Conservation (phyloP, 2,113 vertebrate species). For the Poeciliopsis retropinna region DNA sequence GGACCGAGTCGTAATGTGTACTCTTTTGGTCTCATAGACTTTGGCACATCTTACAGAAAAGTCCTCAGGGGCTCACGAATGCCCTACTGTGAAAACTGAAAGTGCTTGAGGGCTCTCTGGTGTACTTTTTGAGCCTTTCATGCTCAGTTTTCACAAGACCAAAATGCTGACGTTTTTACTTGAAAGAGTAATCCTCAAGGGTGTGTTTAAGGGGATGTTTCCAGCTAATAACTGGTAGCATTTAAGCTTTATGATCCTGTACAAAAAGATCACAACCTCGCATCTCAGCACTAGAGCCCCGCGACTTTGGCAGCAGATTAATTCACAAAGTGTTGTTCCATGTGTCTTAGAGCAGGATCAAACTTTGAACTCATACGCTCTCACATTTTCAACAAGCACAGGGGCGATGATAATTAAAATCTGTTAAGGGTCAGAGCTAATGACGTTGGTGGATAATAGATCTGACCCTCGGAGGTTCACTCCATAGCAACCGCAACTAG, state of each 20-base stretch:
- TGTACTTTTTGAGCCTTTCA: slow-evolving; percentile 47
- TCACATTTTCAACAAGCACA: slow-evolving; percentile 33
- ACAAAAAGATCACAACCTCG: slow-evolving; percentile 13
- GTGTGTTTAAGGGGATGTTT: slow-evolving; percentile 13
- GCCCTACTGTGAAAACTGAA: slow-evolving; percentile 42
- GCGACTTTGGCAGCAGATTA: slow-evolving; percentile 16
- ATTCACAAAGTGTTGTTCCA: slow-evolving; percentile 14
- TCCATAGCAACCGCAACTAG: slow-evolving; percentile 16
- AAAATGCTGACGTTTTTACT: slow-evolving; percentile 40
- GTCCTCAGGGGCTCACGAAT: slow-evolving; percentile 15
- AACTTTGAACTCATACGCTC: slow-evolving; percentile 21
- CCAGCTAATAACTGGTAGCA: slow-evolving; percentile 12
- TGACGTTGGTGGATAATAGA: slow-evolving; percentile 21
- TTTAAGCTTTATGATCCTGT: slow-evolving; percentile 12
- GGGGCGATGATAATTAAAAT: slow-evolving; percentile 49
- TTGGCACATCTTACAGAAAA: slow-evolving; percentile 50
- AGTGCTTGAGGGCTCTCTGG: slow-evolving; percentile 45
- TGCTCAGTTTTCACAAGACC: slow-evolving; percentile 47
- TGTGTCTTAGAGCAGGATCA: slow-evolving; percentile 30
- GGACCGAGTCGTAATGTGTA: slow-evolving; percentile 20
- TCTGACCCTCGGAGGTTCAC: slow-evolving; percentile 8
- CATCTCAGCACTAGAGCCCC: slow-evolving; percentile 10
- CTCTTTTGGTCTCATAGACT: slow-evolving; percentile 26
- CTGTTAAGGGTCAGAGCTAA: slow-evolving; percentile 36
- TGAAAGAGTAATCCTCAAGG: slow-evolving; percentile 40